Base-by-base conservation (phyloP, 2,797 vertebrate species). In the Sebastes steindachneri region DNA sequence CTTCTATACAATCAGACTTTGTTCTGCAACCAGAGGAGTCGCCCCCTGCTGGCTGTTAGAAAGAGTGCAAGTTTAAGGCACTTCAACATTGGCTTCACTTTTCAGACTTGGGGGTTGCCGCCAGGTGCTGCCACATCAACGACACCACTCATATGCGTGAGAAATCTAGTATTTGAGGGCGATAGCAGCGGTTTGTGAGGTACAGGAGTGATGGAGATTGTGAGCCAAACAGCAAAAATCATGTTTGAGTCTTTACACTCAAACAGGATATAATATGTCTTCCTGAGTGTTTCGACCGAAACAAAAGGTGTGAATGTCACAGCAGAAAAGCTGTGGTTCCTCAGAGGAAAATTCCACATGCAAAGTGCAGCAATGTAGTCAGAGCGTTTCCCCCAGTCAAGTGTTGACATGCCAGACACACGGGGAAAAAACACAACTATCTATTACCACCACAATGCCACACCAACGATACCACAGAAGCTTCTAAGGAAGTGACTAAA, bases 331-430 rank as follows among this genome's bases (percentile, higher is more conserved):
- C 15, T 35, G 12, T 58, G 9, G 7, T 14, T 55, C 3, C 7
- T n/a, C 2, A 3, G 4, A 82, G 66, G 66, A 84, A 85, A 84
- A 81, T 82, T 80, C 65, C 53, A 70, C 3, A 29, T 25, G 48
- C 33, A 53, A 80, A 21, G 54, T 25, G 60, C 29, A 55, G 68
- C 41, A 77, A 15, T 26, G 26, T 29, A 35, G 54, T 81, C 45
- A 72, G 3, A 82, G 58, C n/a, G 12, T 87, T 84, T 33, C 70
- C 48, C 75, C 6, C 4, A 73, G 63, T 79, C 84, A 85, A 88
- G 89, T 86, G 79, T 86, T 89, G 66, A 89, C 87, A 86, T 86
- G 87, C 79, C 74, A 81, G 48, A 68, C 35, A 25, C 2, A 21
- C 17, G n/a, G 17, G 17, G 15, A 65, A 48, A 71, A 51, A 88